phyloP scores from a whole-genome alignment of 2,888 invertebrate genomes.

The Lepidochrysops patricia region DNA sequence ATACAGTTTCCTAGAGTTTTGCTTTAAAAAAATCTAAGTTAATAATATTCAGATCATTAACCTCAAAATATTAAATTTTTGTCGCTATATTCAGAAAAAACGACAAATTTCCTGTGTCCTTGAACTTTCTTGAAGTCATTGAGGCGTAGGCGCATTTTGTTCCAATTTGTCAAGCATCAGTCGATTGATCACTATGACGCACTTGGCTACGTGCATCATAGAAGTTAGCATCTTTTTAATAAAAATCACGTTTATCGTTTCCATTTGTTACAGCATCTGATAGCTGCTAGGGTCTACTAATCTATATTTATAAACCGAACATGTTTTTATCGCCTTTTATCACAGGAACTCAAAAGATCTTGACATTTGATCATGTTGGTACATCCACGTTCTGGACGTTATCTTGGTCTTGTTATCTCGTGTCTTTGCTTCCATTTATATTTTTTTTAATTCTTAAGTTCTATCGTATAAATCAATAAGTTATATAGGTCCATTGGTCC shows the following conservation, averaged over 20 bases:
- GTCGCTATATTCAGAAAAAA: background rate
- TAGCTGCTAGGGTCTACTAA: background rate
- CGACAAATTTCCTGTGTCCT: background rate
- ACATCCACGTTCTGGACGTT: background rate
- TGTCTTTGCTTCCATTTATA: background rate
- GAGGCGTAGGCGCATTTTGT: background rate
- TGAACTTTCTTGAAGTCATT: background rate
- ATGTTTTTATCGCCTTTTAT: slow-evolving; percentile 10
- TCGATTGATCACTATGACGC: too few relatives aligned
- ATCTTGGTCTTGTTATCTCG: background rate
- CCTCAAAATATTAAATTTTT: background rate
- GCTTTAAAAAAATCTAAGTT: background rate
- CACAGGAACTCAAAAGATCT: slow-evolving; percentile 10
- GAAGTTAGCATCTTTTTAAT: background rate
- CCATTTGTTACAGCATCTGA: background rate
- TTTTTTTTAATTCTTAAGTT: background rate
- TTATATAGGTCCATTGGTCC: too few relatives aligned
- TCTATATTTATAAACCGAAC: background rate
- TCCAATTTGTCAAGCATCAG: background rate
- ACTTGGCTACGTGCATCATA: too few relatives aligned
- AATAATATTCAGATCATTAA: background rate
- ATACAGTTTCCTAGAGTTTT: background rate
- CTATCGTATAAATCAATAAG: too few relatives aligned
- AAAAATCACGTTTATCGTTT: background rate
- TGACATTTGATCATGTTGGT: slow-evolving; percentile 15